Conservation (phyloP, 2,888 invertebrate genomes). For the Falcaria lacertinaria region DNA sequence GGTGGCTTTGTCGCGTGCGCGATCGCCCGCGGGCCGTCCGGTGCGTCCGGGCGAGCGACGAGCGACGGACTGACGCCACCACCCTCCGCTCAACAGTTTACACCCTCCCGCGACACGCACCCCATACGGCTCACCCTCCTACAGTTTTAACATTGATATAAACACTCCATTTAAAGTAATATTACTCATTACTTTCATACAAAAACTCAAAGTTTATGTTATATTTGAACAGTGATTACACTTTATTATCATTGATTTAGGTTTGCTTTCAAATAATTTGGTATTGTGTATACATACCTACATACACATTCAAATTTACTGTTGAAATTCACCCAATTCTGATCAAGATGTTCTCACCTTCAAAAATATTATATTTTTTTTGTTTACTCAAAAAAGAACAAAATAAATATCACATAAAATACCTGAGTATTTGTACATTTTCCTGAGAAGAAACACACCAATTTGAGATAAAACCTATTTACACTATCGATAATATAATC, state of each 20-base stretch:
- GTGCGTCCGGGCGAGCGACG: constrained; percentile 46
- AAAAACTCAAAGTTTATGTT: too few relatives aligned
- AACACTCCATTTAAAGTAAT: neutral
- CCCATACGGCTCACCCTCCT: constrained; percentile 34
- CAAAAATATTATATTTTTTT: too few relatives aligned
- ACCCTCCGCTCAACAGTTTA: constrained; percentile 75
- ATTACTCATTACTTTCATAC: too few relatives aligned
- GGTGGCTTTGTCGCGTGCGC: constrained; percentile 26
- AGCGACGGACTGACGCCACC: constrained; percentile 66
- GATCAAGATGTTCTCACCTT: too few relatives aligned
- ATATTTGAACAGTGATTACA: too few relatives aligned
- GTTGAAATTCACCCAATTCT: too few relatives aligned
- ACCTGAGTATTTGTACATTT: neutral
- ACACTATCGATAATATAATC: neutral
- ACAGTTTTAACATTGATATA: neutral
- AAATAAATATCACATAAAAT: neutral
- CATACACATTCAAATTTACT: too few relatives aligned
- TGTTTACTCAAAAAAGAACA: too few relatives aligned
- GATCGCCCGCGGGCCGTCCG: constrained; percentile 18
- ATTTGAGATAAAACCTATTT: neutral
- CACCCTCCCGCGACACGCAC: constrained; percentile 60
- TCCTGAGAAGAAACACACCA: neutral
- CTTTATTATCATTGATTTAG: too few relatives aligned
- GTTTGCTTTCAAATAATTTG: too few relatives aligned
- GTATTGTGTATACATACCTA: too few relatives aligned